Evolutionary conservation across 2,113 vertebrate species (phyloP).

Genomic region (Sapayoa aenigma): DNA sequence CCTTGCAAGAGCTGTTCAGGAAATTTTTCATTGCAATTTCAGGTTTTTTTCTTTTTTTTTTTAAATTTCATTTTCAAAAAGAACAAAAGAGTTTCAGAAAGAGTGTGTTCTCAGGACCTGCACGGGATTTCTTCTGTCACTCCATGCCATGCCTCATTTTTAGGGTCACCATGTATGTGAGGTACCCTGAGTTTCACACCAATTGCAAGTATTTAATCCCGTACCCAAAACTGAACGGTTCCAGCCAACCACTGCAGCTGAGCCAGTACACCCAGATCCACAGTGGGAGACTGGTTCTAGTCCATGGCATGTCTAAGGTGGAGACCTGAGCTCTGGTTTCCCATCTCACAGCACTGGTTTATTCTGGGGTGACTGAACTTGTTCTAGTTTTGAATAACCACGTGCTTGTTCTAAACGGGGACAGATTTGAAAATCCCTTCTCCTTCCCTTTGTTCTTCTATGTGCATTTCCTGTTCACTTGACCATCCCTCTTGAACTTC

Average conservation of each 20-base stretch:
- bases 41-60: no score
- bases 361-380: not conserved
- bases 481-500: not conserved
- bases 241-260: not conserved
- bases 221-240: not conserved
- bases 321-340: not conserved
- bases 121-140: not conserved
- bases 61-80: no score
- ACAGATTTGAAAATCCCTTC: not conserved
- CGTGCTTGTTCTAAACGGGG: not conserved
- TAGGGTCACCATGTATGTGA: not conserved
- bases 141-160: not conserved
- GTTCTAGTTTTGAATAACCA: not conserved
- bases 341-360: not conserved
- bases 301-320: not conserved
- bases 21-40: not conserved
- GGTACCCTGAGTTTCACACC: not conserved
- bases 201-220: not conserved
- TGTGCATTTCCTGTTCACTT: not conserved
- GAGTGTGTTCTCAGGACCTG: not conserved
- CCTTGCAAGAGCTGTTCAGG: not conserved
- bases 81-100: not conserved
- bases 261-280: not conserved
- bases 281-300: not conserved
- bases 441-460: not conserved